Conservation (phyloP, 2,113 vertebrate genomes). For the Passer domesticus region DNA sequence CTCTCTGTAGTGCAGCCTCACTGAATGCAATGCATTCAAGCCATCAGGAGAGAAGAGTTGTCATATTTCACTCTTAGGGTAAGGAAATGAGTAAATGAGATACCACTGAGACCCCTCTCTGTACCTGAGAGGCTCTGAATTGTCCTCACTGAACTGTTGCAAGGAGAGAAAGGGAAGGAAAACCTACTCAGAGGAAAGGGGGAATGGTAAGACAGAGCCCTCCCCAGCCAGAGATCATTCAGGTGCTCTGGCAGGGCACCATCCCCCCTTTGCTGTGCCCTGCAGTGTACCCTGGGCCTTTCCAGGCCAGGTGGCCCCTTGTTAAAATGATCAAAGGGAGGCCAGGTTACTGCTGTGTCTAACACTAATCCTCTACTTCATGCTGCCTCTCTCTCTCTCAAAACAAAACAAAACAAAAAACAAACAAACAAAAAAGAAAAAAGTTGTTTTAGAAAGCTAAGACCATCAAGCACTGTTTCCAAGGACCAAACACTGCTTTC, state of each 20-base stretch:
- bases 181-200: neutral
- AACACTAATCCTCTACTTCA: neutral
- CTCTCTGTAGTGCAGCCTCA: neutral
- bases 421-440: no score
- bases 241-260: neutral
- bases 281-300: neutral
- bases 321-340: neutral
- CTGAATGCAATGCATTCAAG: slow-evolving; percentile 2
- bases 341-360: neutral
- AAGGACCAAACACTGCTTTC: neutral
- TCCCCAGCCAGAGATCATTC: neutral
- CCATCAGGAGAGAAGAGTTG: neutral
- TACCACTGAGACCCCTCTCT: neutral
- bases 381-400: neutral
- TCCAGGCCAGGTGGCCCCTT: neutral
- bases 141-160: neutral
- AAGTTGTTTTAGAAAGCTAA: neutral
- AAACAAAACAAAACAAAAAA: no score
- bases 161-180: neutral
- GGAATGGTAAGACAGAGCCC: neutral
- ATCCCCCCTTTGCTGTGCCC: neutral
- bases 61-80: slow-evolving; percentile 2
- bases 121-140: neutral
- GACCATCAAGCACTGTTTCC: neutral
- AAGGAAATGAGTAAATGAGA: neutral